These are phyloP conservation scores for Octomys mimax DNA, from an alignment of 2,797 vertebrate species.

Conservation along the genomic window DNA sequence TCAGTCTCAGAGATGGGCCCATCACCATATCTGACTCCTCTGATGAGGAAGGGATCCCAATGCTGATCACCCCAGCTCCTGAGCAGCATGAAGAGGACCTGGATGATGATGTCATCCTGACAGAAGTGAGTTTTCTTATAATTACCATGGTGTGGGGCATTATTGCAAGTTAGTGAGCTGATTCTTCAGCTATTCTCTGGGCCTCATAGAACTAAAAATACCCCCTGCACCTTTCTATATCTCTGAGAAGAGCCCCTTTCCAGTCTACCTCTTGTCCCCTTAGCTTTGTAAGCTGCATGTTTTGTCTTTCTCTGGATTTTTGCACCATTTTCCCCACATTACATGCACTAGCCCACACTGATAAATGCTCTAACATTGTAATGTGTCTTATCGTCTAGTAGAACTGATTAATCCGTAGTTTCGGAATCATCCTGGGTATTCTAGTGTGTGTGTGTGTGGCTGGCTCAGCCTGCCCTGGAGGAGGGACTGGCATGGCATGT, in stretches of 20 bases:
- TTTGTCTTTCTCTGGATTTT: background rate
- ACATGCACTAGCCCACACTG: background rate
- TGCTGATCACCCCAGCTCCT: slow-evolving; percentile 77
- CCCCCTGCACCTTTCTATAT: no score
- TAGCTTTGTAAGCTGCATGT: background rate
- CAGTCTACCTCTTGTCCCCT: background rate
- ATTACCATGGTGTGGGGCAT: background rate
- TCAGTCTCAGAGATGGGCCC: slow-evolving; percentile 85
- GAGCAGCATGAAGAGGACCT: slow-evolving; percentile 86
- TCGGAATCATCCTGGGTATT: background rate
- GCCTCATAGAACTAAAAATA: background rate
- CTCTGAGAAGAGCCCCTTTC: background rate
- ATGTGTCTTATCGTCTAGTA: background rate
- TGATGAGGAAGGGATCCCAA: slow-evolving; percentile 89
- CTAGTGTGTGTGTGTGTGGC: background rate
- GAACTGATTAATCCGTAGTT: background rate
- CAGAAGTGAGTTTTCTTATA: slow-evolving; percentile 90
- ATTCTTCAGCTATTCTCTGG: background rate
- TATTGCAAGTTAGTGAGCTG: slow-evolving; percentile 10
- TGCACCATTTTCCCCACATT: background rate
- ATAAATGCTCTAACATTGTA: background rate
- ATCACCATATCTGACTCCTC: slow-evolving; percentile 96
- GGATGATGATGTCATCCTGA: slow-evolving; percentile 93
- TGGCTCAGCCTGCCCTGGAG: no score
- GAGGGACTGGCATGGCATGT: no score